A percentile compares a stretch with the other conserved stretches of the same genome.
Evolutionary conservation across 2,113 vertebrate species (phyloP).

Genomic region (Hystrix brachyura): DNA sequence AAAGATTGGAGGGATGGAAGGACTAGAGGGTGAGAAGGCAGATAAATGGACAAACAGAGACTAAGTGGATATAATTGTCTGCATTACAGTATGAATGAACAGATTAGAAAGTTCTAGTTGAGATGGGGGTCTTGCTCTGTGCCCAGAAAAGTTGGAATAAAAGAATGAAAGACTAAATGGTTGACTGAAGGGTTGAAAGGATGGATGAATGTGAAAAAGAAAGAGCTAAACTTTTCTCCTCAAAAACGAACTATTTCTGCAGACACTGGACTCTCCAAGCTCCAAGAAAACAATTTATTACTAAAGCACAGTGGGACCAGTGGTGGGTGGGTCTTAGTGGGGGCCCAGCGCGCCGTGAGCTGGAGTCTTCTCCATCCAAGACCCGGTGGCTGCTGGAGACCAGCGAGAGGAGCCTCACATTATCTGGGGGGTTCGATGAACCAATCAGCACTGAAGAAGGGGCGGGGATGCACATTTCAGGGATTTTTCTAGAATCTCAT

Average conservation of each 20-base stretch:
- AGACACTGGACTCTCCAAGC: background rate
- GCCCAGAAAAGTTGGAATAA: background rate
- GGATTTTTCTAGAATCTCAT: conserved; percentile 33
- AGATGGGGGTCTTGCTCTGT: no score
- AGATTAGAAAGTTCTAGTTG: no score
- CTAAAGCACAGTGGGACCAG: background rate
- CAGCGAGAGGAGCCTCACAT: background rate
- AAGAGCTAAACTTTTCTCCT: background rate
- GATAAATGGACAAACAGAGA: background rate
- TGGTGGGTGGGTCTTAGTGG: background rate
- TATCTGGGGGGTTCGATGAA: background rate
- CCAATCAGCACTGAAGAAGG: background rate
- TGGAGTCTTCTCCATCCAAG: background rate
- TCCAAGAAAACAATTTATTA: conserved; percentile 74
- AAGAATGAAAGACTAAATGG: background rate
- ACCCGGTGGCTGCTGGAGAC: rapidly evolving
- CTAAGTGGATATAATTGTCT: no score
- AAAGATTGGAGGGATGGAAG: background rate
- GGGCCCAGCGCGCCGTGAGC: rapidly evolving
- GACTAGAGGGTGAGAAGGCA: background rate
- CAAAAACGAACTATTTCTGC: background rate
- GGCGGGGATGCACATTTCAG: background rate
- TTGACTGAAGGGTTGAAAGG: no score
- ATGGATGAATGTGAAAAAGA: background rate
- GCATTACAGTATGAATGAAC: no score